Conservation (phyloP, 2,888 invertebrate genomes). For the Drosophila neonasuta region DNA sequence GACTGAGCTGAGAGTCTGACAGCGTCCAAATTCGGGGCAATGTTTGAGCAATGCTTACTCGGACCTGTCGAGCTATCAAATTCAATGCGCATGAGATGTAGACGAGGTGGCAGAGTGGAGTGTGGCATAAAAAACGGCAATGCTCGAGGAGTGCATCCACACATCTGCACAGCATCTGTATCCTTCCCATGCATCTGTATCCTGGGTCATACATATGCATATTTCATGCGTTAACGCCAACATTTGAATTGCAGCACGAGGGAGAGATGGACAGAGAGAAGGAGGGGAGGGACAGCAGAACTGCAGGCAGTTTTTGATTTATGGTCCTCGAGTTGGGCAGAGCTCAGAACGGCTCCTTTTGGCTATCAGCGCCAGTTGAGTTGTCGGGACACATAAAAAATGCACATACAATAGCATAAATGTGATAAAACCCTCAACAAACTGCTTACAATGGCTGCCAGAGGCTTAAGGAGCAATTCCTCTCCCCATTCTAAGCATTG, state of each 20-base stretch:
- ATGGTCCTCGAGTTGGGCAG: slow-evolving; percentile 57
- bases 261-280: no score
- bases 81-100: slow-evolving; percentile 1
- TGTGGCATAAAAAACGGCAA: slow-evolving; percentile 29
- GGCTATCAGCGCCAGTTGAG: slow-evolving; percentile 66
- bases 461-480: slow-evolving; percentile 14
- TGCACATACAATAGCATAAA: slow-evolving; percentile 70
- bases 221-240: slow-evolving; percentile 79
- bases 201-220: slow-evolving; percentile 63
- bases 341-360: slow-evolving; percentile 34
- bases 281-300: slow-evolving; percentile 19
- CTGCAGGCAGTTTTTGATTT: slow-evolving; percentile 74
- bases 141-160: slow-evolving; percentile 29
- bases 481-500: neutral
- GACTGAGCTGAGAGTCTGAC: slow-evolving; percentile 28
- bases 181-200: slow-evolving; percentile 27
- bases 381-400: slow-evolving; percentile 71
- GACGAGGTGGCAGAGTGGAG: slow-evolving; percentile 1
- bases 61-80: slow-evolving; percentile 37
- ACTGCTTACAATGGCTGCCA: slow-evolving; percentile 31
- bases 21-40: slow-evolving; percentile 22
- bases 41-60: slow-evolving; percentile 54
- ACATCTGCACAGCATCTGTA: slow-evolving; percentile 38
- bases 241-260: slow-evolving; percentile 70
- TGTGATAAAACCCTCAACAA: slow-evolving; percentile 62